Percentiles rank a stretch among this genome's conserved stretches.
These are phyloP conservation scores for Tragulus kanchil DNA, from an alignment of 2,113 vertebrate species.

Conservation along the genomic window DNA sequence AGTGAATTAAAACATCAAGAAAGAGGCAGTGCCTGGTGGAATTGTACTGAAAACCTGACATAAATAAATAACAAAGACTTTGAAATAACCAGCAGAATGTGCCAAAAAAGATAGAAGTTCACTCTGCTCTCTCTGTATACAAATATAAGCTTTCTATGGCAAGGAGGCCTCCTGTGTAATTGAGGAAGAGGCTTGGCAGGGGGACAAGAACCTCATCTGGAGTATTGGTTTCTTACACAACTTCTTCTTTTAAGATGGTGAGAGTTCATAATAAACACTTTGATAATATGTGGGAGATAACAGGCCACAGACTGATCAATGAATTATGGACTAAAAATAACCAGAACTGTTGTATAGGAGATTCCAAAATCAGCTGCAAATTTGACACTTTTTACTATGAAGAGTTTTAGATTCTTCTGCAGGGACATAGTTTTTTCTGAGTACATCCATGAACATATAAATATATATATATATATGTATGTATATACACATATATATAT, in stretches of 20 bases:
- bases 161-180: neutral
- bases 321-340: slow-evolving; percentile 53
- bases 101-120: slow-evolving; percentile 53
- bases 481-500: neutral
- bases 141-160: neutral
- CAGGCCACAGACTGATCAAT: slow-evolving; percentile 18
- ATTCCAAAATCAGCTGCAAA: neutral
- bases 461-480: neutral
- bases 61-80: slow-evolving; percentile 73
- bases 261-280: slow-evolving; percentile 5
- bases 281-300: neutral
- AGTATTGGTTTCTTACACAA: slow-evolving; percentile 7
- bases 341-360: neutral
- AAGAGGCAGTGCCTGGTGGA: slow-evolving; percentile 51
- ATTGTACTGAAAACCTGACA: slow-evolving; percentile 65
- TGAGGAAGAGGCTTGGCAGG: too few relatives aligned
- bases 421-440: neutral
- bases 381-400: neutral
- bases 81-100: slow-evolving; percentile 36
- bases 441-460: neutral
- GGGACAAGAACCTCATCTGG: neutral
- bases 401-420: neutral
- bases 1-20: slow-evolving; percentile 81
- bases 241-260: neutral
- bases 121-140: slow-evolving; percentile 15